Conservation (phyloP, 2,113 vertebrate species). For the Sakesphorus luctuosus region DNA sequence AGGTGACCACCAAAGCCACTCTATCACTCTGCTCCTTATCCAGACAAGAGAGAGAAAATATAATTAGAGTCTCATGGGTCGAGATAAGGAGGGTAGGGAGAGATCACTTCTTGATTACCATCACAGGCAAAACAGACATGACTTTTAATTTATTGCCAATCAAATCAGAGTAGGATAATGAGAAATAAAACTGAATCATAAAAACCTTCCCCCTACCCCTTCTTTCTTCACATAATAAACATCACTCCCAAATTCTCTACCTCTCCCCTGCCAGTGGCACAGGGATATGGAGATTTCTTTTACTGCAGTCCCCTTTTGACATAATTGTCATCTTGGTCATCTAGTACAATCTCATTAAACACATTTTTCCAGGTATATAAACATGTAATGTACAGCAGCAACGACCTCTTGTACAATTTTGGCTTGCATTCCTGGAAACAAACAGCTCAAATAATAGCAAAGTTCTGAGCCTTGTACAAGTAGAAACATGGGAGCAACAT, state of each 20-base stretch:
- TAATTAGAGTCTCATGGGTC: background rate
- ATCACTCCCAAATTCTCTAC: background rate
- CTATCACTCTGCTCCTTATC: background rate
- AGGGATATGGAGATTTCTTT: background rate
- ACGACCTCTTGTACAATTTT: background rate
- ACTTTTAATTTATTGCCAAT: background rate
- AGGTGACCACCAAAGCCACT: background rate
- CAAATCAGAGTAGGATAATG: background rate
- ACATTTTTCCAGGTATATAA: background rate
- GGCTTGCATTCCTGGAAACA: background rate
- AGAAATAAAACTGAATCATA: background rate
- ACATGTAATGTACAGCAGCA: background rate
- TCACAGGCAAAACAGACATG: background rate
- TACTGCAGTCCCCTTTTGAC: background rate
- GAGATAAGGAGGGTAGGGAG: background rate
- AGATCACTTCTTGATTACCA: background rate
- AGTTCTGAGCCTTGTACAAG: background rate
- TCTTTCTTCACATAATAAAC: background rate
- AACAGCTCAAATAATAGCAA: background rate
- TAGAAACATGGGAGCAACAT: background rate
- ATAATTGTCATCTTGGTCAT: background rate
- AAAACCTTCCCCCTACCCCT: too few species aligned
- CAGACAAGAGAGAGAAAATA: background rate
- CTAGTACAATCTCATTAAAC: background rate
- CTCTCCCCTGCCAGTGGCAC: background rate